These are phyloP conservation scores for Linnaemya vulpina DNA, from an alignment of 2,888 invertebrate genomes.

Conservation along the genomic window DNA sequence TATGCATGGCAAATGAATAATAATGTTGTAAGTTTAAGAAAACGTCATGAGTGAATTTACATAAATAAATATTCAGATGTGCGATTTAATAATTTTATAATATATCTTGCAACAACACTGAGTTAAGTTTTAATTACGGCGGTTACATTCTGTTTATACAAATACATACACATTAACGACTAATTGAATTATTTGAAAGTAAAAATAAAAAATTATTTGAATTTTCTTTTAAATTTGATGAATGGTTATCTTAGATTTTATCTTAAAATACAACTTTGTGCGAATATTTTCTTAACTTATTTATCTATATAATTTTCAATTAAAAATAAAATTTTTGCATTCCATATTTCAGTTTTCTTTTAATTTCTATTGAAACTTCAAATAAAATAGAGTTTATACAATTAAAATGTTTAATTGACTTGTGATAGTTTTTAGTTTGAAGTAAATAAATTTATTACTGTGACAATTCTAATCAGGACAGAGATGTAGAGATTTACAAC, in stretches of 20 bases:
- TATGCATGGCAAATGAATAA: too few species aligned
- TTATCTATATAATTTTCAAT: neutral
- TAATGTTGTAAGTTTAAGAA: too few species aligned
- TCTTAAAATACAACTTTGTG: slow-evolving; percentile 31
- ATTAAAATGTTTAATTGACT: slow-evolving; percentile 7
- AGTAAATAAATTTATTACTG: neutral
- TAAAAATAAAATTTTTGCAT: neutral
- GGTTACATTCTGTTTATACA: too few species aligned
- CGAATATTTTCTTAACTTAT: slow-evolving; percentile 44
- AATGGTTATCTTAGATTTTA: neutral
- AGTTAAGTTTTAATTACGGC: too few species aligned
- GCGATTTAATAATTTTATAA: too few species aligned
- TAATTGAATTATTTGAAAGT: too few species aligned
- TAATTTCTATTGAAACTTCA: neutral
- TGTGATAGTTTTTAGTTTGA: neutral
- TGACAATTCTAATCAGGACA: too few species aligned
- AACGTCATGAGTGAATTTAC: too few species aligned
- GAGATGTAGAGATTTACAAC: too few species aligned
- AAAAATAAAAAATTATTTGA: neutral
- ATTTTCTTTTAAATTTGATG: neutral
- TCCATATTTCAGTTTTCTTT: neutral
- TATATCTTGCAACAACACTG: neutral
- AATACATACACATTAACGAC: too few species aligned
- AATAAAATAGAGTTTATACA: neutral
- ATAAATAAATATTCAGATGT: too few species aligned